phyloP scores from a whole-genome alignment of 1,140 invertebrate genomes.

The Bombus superbus region DNA sequence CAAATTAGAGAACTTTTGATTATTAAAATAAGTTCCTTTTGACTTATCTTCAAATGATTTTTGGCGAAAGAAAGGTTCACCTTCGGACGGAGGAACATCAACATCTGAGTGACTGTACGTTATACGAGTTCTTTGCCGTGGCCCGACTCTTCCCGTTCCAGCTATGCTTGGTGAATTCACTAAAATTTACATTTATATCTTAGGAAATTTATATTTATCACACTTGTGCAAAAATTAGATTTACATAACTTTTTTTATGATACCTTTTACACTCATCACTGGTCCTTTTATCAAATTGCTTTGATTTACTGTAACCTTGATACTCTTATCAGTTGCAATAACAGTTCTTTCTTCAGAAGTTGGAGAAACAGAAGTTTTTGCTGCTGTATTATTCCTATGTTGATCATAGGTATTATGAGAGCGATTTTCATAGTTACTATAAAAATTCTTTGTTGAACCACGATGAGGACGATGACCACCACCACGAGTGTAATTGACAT shows the following conservation, averaged over 20 bases:
- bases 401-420: slow-evolving; percentile 56
- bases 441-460: slow-evolving; percentile 64
- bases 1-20: slow-evolving; percentile 61
- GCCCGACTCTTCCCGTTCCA: slow-evolving; percentile 81
- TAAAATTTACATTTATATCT: slow-evolving; percentile 63
- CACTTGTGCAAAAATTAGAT: not conserved
- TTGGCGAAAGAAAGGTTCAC: slow-evolving; percentile 59
- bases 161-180: slow-evolving; percentile 78
- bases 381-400: slow-evolving; percentile 31
- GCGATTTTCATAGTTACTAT: slow-evolving; percentile 69
- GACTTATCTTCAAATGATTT: slow-evolving; percentile 75
- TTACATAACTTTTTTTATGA: not conserved
- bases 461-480: slow-evolving; percentile 63
- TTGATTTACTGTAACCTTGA: slow-evolving; percentile 74
- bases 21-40: slow-evolving; percentile 57
- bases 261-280: slow-evolving; percentile 80
- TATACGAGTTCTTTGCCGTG: slow-evolving; percentile 77
- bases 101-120: slow-evolving; percentile 78
- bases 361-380: slow-evolving; percentile 33
- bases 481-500: slow-evolving; percentile 64
- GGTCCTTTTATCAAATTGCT: slow-evolving; percentile 66
- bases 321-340: slow-evolving; percentile 71
- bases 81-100: slow-evolving; percentile 64
- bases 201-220: not conserved
- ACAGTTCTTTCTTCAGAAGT: slow-evolving; percentile 70